Evolutionary conservation across 2,888 invertebrate genomes (phyloP).

Genomic region (Dysmachus trigonus): DNA sequence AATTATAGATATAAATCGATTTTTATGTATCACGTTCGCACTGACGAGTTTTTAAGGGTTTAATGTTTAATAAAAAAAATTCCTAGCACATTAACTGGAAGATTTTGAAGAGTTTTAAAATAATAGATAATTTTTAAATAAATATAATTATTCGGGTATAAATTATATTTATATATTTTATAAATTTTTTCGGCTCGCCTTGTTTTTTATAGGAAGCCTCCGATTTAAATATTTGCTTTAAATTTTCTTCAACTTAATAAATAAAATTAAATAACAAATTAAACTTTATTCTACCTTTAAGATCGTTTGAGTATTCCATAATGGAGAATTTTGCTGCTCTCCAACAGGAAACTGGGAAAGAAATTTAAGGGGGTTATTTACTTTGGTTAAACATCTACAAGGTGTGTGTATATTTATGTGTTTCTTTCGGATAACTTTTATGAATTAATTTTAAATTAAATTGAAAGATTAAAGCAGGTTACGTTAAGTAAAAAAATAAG

Average conservation of each 20-base stretch:
- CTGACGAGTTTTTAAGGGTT: too few species aligned
- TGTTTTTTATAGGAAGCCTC: too few species aligned
- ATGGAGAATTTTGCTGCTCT: neutral
- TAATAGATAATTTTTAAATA: too few species aligned
- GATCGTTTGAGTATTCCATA: neutral
- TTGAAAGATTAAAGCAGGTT: too few species aligned
- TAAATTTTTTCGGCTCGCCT: too few species aligned
- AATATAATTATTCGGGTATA: too few species aligned
- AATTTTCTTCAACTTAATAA: neutral
- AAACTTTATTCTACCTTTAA: neutral
- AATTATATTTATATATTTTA: too few species aligned
- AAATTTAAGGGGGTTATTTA: neutral
- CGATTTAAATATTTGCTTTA: neutral
- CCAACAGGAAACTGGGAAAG: neutral
- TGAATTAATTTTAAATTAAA: neutral
- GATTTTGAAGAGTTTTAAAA: too few species aligned
- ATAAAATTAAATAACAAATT: neutral
- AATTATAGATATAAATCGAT: neutral
- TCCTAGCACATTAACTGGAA: too few species aligned
- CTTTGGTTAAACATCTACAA: neutral
- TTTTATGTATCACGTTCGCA: too few species aligned
- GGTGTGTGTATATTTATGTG: neutral
- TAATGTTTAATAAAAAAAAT: too few species aligned
- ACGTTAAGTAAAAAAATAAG: too few species aligned
- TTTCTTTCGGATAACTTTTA: neutral